Base-by-base conservation (phyloP, 2,113 vertebrate genomes). In the Pelecanoides urinatrix region DNA sequence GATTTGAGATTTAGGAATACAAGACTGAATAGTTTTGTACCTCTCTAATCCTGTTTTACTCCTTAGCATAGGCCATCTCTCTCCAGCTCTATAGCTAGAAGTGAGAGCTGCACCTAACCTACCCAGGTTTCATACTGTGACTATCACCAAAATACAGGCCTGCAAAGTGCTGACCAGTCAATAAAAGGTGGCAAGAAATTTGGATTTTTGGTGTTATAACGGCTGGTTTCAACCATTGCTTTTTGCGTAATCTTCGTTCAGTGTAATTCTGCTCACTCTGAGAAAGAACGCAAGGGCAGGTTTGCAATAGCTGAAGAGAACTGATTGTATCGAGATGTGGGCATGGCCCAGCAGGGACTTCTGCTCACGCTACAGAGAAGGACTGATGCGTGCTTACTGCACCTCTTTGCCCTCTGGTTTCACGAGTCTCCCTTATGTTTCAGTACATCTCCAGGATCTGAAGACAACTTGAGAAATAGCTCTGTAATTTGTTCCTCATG, bases 401-500 rank as follows among this genome's bases (percentile, higher is more conserved):
- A 71, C 32, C 55, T 81, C 49, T 32, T 77, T 49, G 61, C 52
- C 34, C 17, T 2, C 2, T 38, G 49, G 45, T 71, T 96, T 83
- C 75, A 86, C 0, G 2, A 65, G 56, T 36, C 38, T 59, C 66
- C 56, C 61, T 94, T 86, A 52, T 86, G 67, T 78, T 78, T 75
- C 53, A 44, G 36, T 44, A 45, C 2, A 1, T 94, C 88, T 92
- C 49, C 29, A 85, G 61, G 61, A 88, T 88, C 66, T 49, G 42
- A 81, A 78, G 62, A 90, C 0, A 0, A 65, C 70, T 81, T 94
- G 88, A 96, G 94, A 96, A 94, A 94, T 27, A 95, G 66, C 82
- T 81, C 42, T 75, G 73, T 55, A 84, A 91, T 91, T 83, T 95
- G 83, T 38, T 94, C 65, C 76, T 87, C 32, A 38, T 0, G 0